Evolutionary conservation across 1,140 invertebrate species (phyloP), one percentile per base, ranked within the genome.

Genomic region (Lordiphosa stackelbergi): DNA sequence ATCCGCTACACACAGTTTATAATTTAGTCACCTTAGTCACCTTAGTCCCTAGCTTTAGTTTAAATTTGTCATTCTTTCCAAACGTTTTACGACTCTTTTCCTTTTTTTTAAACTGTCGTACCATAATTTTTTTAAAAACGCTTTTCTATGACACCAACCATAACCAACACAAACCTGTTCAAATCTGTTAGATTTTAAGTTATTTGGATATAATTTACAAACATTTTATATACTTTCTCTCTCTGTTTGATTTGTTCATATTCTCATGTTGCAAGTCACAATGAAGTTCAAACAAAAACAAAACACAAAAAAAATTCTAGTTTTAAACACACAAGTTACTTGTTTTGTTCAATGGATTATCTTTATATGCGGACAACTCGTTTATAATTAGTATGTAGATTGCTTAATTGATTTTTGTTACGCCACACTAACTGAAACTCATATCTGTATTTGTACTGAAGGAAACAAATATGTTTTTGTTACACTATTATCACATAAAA

Each of bases 341-440:
- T 63, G 75, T 81, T 78, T 74, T 79, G 75, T 79, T 79, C 60
- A 81, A 81, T 81, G 74, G 74, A 79, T 74, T 81, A 61, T 47
- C 40, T 60, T 24, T 24, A 49, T 75, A 75, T 56, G 71, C 71
- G 12, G 36, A 55, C 40, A 8, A 31, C 28, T 8, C 28, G 13
- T 37, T 45, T 58, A 69, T 64, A 78, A 61, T 52, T 57, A 66
- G 51, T 52, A 65, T 46, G 54, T 64, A 73, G 56, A 60, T 36
- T 49, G 53, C 41, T 66, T 53, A 53, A 58, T 40, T 40, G 53
- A 66, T 58, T 65, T 79, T 63, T 77, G 77, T 66, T 78, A 54
- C 51, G 34, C 38, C 48, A 51, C 51, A 46, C 31, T 19, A 11
- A 49, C 57, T 55, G 41, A 69, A 46, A 72, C 45, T 35, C 49